Evolutionary conservation across 2,113 vertebrate species (phyloP).

Genomic region (Carlito syrichta): DNA sequence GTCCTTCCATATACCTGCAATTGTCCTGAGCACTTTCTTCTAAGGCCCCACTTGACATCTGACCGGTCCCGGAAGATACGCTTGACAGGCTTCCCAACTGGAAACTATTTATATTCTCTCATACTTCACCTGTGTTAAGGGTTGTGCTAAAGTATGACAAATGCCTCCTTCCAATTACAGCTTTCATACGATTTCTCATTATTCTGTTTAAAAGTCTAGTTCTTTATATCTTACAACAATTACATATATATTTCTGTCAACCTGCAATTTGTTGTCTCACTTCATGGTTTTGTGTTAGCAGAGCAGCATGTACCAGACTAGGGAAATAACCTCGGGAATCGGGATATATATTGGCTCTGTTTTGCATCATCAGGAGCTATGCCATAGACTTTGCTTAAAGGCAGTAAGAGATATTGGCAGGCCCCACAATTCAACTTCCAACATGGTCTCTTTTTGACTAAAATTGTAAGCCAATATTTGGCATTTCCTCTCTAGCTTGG

Average conservation of each 20-base stretch:
- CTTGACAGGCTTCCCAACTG: background rate
- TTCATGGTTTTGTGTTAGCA: constrained; percentile 3
- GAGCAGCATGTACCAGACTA: background rate
- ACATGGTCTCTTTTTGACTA: background rate
- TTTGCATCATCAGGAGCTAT: background rate
- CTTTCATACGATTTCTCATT: background rate
- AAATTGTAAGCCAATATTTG: background rate
- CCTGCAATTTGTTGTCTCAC: background rate
- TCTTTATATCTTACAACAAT: background rate
- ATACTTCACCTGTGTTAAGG: background rate
- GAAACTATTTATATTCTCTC: background rate
- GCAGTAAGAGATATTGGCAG: constrained; percentile 15
- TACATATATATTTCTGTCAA: background rate
- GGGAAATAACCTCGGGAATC: background rate
- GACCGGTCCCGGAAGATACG: background rate
- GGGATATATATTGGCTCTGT: background rate
- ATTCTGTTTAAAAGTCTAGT: background rate
- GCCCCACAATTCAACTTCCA: background rate
- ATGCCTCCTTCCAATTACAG: background rate
- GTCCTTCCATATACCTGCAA: background rate
- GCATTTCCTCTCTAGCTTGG: background rate
- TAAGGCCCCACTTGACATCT: background rate
- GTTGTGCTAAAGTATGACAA: background rate
- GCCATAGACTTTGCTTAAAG: background rate
- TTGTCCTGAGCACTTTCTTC: background rate